Percentiles rank a stretch among this genome's conserved stretches.
phyloP scores from a whole-genome alignment of 2,888 invertebrate species.

The Drosophila mayaguana region DNA sequence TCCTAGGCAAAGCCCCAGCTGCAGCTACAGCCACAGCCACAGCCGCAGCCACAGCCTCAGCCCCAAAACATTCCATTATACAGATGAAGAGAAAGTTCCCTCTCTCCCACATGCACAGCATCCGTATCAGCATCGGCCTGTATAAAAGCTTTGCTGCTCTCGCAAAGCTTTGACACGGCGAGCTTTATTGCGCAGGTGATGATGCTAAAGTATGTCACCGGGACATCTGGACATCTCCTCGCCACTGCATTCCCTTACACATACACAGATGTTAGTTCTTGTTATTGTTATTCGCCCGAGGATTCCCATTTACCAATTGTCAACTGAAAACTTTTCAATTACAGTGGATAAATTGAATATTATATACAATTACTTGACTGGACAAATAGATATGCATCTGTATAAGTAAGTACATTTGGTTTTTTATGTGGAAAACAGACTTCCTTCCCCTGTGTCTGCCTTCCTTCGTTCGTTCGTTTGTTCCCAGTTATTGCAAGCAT shows the following conservation, averaged over 20 bases:
- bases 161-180: conserved; percentile 49
- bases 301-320: neutral
- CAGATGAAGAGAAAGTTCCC: conserved; percentile 18
- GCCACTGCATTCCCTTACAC: neutral
- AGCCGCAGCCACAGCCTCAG: neutral
- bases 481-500: neutral
- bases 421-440: neutral
- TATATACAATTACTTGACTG: neutral
- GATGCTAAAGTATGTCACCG: conserved; percentile 69
- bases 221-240: conserved; percentile 58
- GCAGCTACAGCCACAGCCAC: neutral
- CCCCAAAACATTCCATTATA: conserved; percentile 8
- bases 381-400: neutral
- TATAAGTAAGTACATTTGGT: conserved; percentile 4
- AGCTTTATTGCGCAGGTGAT: conserved; percentile 60
- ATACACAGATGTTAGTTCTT: conserved; percentile 1
- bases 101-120: conserved; percentile 24
- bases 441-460: neutral
- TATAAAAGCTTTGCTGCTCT: conserved; percentile 57
- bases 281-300: neutral
- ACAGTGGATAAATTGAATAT: conserved; percentile 1
- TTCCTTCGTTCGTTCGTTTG: neutral
- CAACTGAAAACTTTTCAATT: conserved; percentile 9
- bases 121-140: conserved; percentile 53
- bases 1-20: conserved; percentile 16